phyloP scores from a whole-genome alignment of 2,888 invertebrate genomes.

The Agriopis leucophaearia region DNA sequence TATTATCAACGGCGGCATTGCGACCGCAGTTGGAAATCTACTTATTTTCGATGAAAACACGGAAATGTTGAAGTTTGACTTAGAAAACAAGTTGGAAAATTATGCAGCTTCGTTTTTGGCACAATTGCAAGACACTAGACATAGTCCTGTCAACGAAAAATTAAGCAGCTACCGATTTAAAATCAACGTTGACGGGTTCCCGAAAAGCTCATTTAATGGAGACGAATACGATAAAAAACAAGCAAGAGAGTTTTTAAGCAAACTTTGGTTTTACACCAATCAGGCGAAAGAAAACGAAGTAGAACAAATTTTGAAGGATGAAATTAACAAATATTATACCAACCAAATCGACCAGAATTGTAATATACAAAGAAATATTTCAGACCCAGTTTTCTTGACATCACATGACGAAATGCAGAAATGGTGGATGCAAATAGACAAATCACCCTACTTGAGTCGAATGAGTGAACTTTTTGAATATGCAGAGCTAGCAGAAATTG shows the following conservation, averaged over 20 bases:
- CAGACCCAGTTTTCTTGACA: neutral
- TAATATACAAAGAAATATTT: neutral
- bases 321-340: neutral
- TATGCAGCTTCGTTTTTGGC: conserved; percentile 50
- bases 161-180: conserved; percentile 41
- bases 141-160: conserved; percentile 15
- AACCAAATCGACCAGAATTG: neutral
- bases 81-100: conserved; percentile 35
- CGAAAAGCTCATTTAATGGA: conserved; percentile 49
- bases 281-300: conserved; percentile 8
- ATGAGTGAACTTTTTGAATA: neutral
- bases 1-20: conserved; percentile 46
- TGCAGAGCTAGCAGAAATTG: neutral
- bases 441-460: neutral
- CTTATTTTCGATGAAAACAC: conserved; percentile 46
- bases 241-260: neutral
- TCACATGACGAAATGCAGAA: too few relatives aligned
- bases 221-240: conserved; percentile 35
- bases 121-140: conserved; percentile 35
- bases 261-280: conserved; percentile 12
- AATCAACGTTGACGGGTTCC: neutral
- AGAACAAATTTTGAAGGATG: neutral
- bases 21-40: conserved; percentile 57
- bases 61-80: conserved; percentile 49
- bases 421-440: too few relatives aligned